These are phyloP conservation scores for Apteryx owenii DNA, from an alignment of 2,113 vertebrate genomes.

Conservation along the genomic window DNA sequence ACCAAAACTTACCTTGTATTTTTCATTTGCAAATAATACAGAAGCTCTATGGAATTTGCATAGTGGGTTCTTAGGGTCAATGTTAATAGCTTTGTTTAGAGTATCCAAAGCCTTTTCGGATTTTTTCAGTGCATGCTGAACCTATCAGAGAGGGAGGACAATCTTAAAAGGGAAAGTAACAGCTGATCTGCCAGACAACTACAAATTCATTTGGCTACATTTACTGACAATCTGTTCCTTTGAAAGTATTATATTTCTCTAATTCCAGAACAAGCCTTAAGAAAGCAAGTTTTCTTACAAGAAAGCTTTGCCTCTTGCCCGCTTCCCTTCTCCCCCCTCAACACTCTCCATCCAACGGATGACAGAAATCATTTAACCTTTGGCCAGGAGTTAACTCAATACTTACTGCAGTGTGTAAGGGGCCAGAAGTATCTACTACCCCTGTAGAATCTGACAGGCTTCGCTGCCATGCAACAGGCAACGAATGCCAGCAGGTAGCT, in stretches of 20 bases:
- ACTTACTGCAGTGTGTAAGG: accelerated
- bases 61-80: constrained; percentile 97
- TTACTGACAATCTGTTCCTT: background rate
- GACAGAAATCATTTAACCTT: background rate
- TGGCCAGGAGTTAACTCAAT: background rate
- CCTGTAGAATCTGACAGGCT: background rate
- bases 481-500: background rate
- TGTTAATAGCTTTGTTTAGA: constrained; percentile 93
- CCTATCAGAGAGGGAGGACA: constrained; percentile 73
- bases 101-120: constrained; percentile 97
- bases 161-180: background rate
- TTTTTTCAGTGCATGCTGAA: constrained; percentile 97
- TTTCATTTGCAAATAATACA: constrained; percentile 97
- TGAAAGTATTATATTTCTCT: background rate
- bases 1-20: constrained; percentile 89
- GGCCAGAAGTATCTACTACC: background rate
- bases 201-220: background rate
- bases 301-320: background rate
- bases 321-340: background rate
- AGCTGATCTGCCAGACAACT: background rate
- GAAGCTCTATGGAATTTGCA: constrained; percentile 99
- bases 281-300: background rate
- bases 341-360: background rate
- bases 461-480: too few species aligned
- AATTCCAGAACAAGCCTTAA: background rate